Evolutionary conservation across 2,888 invertebrate species (phyloP).

Genomic region (Drosophila macrospina): DNA sequence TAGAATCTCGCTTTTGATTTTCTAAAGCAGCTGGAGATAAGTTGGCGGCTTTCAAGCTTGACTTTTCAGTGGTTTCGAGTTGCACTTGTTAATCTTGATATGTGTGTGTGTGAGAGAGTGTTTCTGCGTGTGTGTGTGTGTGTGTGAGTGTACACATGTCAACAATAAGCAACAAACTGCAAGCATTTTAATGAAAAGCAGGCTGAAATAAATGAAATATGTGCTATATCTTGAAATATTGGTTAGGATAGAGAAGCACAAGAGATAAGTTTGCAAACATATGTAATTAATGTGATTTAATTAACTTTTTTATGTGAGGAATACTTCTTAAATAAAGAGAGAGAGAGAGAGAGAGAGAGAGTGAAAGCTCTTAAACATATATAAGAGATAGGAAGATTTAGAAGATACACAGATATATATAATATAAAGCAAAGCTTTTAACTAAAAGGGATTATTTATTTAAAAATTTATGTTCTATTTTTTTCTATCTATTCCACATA

Average conservation of each 20-base stretch:
- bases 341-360: too few species aligned
- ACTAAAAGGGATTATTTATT: too few species aligned
- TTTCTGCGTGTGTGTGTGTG: background rate
- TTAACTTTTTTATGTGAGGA: too few species aligned
- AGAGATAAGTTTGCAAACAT: background rate
- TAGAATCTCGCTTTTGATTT: background rate
- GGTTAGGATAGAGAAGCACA: background rate
- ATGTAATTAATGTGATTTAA: background rate
- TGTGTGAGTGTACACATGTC: conserved; percentile 22
- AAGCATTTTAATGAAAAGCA: conserved; percentile 41
- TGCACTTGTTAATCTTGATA: conserved; percentile 26
- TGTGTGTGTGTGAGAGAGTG: background rate
- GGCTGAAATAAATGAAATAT: background rate
- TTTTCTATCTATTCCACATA: too few species aligned
- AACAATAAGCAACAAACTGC: conserved; percentile 25
- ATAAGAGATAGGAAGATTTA: too few species aligned
- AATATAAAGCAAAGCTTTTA: too few species aligned
- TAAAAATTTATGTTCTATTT: too few species aligned
- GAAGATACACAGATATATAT: too few species aligned
- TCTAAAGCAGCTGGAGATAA: conserved; percentile 20
- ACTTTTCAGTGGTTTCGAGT: conserved; percentile 34
- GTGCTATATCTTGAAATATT: background rate
- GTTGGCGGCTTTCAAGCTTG: conserved; percentile 15
- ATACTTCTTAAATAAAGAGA: too few species aligned
- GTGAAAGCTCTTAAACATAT: too few species aligned